Base-by-base conservation (phyloP, 2,797 vertebrate genomes). In the Melanotaenia parkinsoni region DNA sequence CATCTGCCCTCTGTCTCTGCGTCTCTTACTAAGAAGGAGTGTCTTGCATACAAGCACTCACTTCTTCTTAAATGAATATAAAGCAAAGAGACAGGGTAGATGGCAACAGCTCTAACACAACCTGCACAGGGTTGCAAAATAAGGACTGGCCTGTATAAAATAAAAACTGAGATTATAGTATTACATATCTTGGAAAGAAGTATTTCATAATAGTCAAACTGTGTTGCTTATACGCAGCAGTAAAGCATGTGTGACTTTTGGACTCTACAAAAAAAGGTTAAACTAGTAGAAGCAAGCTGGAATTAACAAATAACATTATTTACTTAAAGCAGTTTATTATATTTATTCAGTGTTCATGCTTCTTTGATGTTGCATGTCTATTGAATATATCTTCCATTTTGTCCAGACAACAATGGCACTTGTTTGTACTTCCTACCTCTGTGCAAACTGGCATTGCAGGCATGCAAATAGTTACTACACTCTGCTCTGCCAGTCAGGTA, bases 1-100 rank as follows among this genome's bases (percentile, higher is more conserved):
- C 71, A 85, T 88, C 88, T 90, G 88, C 81, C 71, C 81, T 70
- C 70, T n/a, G 61, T 91, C 83, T 90, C 73, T 76, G 74, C 76
- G 80, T 81, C 85, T 67, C 63, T 60, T 60, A 67, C 69, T 80
- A 67, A 88, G 81, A 86, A 79, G 82, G 70, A 84, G 79, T 79
- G 77, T 84, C 84, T 77, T 70, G 58, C 71, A 76, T 37, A 66
- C 70, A 62, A 63, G 24, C 22, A 54, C 24, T 58, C 45, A 14
- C 75, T 74, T 75, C 75, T 74, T 75, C 76, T 83, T 71, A 70
- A 53, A 62, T 77, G 65, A 60, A 70, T 59, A 61, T 1, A 0
- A 80, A 67, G 89, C 81, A 88, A 80, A 86, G 72, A 84, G 38
- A 67, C 40, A 6, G 14, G 26, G 14, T 60, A 75, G 73, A 58